Conservation (phyloP, 2,888 invertebrate genomes). For the Chorisops tibialis region DNA sequence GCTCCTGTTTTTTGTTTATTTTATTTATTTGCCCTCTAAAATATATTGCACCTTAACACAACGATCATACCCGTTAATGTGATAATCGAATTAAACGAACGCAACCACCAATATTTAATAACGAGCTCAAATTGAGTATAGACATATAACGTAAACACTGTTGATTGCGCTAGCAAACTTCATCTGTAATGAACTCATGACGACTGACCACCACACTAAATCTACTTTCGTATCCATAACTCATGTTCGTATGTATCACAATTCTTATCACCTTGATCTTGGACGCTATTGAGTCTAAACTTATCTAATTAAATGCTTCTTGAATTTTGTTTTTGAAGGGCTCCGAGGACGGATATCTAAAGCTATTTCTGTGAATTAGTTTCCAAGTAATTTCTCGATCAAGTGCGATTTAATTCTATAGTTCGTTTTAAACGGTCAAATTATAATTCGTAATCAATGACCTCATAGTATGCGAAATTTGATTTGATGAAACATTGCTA, state of each 20-base stretch:
- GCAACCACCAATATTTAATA: slow-evolving; percentile 17
- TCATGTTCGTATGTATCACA: neutral
- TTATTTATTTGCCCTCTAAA: too few species aligned
- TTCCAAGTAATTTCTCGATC: too few species aligned
- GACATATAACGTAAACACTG: neutral
- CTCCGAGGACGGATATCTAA: too few species aligned
- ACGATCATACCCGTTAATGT: neutral
- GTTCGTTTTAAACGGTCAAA: too few species aligned
- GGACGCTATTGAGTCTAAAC: neutral
- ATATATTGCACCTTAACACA: neutral
- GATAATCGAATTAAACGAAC: slow-evolving; percentile 19
- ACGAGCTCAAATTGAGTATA: neutral
- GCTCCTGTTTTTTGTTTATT: too few species aligned
- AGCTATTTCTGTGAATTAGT: too few species aligned
- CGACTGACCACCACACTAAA: neutral
- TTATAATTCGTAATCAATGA: too few species aligned
- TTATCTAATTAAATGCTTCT: slow-evolving; percentile 16
- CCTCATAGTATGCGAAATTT: too few species aligned
- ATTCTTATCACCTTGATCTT: slow-evolving; percentile 25
- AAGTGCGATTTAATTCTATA: too few species aligned
- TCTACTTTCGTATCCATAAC: neutral
- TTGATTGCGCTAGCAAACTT: neutral
- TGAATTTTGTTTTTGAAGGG: too few species aligned
- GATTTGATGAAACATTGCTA: too few species aligned
- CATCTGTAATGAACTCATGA: neutral